Conservation (phyloP, 1,140 invertebrate species). For the Andricus grossulariae region DNA sequence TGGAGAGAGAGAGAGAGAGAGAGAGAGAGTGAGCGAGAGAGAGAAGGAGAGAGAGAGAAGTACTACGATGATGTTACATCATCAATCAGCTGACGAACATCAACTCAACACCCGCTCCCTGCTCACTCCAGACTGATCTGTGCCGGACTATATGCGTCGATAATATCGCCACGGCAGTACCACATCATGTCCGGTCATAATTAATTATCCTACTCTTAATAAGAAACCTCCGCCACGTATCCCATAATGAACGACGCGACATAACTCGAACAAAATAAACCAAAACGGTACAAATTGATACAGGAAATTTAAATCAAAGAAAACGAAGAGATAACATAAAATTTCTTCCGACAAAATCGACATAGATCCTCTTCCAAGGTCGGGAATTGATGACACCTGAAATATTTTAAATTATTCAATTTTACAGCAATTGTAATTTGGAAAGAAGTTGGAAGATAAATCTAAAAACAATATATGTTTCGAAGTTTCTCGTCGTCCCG, state of each 20-base stretch:
- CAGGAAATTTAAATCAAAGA: neutral
- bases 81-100: constrained; percentile 75
- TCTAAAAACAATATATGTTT: no score
- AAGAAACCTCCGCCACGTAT: constrained; percentile 51
- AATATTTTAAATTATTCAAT: no score
- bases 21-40: constrained; percentile 37
- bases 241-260: constrained; percentile 37
- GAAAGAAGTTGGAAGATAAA: no score
- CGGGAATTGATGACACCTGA: no score
- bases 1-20: constrained; percentile 33
- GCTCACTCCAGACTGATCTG: constrained; percentile 60
- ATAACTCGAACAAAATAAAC: constrained; percentile 32
- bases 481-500: no score
- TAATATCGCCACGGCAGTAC: constrained; percentile 69
- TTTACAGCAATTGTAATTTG: no score
- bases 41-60: constrained; percentile 41
- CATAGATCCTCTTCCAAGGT: no score
- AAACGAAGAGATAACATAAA: neutral
- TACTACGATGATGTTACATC: constrained; percentile 70
- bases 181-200: constrained; percentile 67
- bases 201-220: constrained; percentile 64
- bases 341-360: no score
- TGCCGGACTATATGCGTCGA: constrained; percentile 67
- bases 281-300: constrained; percentile 1
- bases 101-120: constrained; percentile 72